Evolutionary conservation across 1,140 invertebrate genomes (phyloP).

Genomic region (Hormaphis cornu): DNA sequence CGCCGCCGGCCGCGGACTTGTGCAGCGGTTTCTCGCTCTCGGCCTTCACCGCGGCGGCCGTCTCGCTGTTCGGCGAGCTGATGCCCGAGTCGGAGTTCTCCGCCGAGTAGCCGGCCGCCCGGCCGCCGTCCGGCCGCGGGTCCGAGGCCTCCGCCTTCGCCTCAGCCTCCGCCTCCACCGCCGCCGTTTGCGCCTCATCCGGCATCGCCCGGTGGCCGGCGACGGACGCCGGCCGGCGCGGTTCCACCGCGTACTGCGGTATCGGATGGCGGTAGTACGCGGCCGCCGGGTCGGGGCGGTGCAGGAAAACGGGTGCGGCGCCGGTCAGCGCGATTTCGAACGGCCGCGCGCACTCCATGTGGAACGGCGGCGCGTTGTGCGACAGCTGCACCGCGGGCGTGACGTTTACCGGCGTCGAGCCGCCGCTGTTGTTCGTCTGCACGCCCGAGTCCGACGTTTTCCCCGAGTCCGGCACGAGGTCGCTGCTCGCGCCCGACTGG

Average conservation of each 20-base stretch:
- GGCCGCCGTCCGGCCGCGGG: not conserved
- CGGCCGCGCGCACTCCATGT: slow-evolving; percentile 10
- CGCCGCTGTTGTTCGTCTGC: slow-evolving; percentile 37
- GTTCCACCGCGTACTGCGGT: slow-evolving; percentile 6
- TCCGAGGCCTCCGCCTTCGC: not conserved
- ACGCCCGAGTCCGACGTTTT: slow-evolving; percentile 38
- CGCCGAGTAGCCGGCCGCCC: not conserved
- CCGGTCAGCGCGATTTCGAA: not conserved
- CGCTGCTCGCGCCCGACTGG: slow-evolving; percentile 37
- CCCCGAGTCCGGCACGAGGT: slow-evolving; percentile 35
- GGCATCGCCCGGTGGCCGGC: slow-evolving; percentile 9
- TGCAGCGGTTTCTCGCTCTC: not conserved
- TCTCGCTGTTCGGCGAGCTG: slow-evolving; percentile 15
- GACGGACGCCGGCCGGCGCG: not conserved
- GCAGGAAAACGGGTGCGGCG: not conserved
- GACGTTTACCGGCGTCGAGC: slow-evolving; percentile 32
- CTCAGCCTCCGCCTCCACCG: not conserved
- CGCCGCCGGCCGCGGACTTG: not conserved
- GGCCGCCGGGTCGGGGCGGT: not conserved
- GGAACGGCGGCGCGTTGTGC: slow-evolving; percentile 5
- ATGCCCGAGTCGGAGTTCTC: slow-evolving; percentile 22
- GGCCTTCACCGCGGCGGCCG: not conserved
- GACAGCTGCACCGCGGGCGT: slow-evolving; percentile 26
- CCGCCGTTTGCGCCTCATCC: not conserved
- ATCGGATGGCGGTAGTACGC: slow-evolving; percentile 1